Conservation (phyloP, 2,113 vertebrate species). For the Gnathonemus longibarbis region DNA sequence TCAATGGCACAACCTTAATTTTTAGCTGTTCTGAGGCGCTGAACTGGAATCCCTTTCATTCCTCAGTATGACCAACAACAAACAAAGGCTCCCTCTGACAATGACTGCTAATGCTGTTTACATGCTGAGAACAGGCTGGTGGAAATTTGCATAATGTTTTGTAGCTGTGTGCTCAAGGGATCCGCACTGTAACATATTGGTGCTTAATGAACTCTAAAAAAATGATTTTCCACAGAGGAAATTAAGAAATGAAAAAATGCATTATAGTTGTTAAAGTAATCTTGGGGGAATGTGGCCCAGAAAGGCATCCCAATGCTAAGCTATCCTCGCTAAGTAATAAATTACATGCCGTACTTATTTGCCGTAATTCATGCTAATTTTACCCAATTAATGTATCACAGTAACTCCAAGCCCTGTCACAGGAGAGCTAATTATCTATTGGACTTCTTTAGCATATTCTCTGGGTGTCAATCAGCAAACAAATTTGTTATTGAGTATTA, state of each 20-base stretch:
- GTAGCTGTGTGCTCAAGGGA: constrained; percentile 86
- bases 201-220: constrained; percentile 99
- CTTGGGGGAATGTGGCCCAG: constrained; percentile 91
- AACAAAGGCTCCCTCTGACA: constrained; percentile 61
- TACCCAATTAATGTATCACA: constrained; percentile 99
- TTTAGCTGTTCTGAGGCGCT: constrained; percentile 15
- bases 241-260: constrained; percentile 88
- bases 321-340: constrained; percentile 99
- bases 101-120: constrained; percentile 77
- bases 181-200: constrained; percentile 98
- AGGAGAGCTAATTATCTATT: constrained; percentile 99
- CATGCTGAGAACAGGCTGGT: constrained; percentile 81
- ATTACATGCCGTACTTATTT: constrained; percentile 99
- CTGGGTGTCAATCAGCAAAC: constrained; percentile 46
- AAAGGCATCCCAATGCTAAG: constrained; percentile 76
- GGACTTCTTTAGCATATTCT: constrained; percentile 67
- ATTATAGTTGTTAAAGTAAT: constrained; percentile 99
- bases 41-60: constrained; percentile 26
- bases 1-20: constrained; percentile 5
- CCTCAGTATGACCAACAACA: constrained; percentile 48
- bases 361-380: constrained; percentile 99
- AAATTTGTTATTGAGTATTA: constrained; percentile 58
- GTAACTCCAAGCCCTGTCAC: constrained; percentile 91
- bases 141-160: constrained; percentile 97
- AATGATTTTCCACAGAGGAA: constrained; percentile 99